These are phyloP conservation scores for Casuarius casuarius DNA, from an alignment of 2,113 vertebrate species.

Conservation along the genomic window DNA sequence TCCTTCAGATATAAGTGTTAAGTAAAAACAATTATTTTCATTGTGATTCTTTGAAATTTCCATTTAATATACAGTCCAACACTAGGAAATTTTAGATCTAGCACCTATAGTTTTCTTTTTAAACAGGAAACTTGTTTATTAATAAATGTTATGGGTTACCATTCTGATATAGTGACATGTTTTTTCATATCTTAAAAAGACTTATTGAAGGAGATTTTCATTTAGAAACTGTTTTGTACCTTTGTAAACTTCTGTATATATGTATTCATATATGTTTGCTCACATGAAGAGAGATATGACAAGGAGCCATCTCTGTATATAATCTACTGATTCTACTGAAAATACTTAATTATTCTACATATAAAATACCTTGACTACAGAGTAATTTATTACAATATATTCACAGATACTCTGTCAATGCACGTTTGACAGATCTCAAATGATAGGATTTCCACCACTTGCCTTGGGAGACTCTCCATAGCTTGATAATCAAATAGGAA, in stretches of 20 bases:
- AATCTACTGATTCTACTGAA: background rate
- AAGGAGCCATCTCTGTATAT: background rate
- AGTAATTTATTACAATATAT: background rate
- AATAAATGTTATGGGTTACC: background rate
- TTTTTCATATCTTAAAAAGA: background rate
- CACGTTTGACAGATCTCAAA: background rate
- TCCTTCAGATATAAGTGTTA: constrained; percentile 16
- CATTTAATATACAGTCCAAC: background rate
- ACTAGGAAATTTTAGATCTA: background rate
- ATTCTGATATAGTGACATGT: background rate
- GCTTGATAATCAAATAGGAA: background rate
- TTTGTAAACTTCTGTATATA: background rate
- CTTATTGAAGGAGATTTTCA: background rate
- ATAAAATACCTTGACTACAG: background rate
- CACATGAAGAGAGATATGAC: background rate
- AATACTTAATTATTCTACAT: background rate
- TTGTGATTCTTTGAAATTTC: background rate
- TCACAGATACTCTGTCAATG: background rate
- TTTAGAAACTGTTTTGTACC: background rate
- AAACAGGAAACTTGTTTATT: background rate
- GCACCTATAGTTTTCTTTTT: background rate
- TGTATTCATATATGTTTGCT: background rate
- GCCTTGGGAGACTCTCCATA: background rate
- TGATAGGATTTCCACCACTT: background rate
- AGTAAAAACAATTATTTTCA: constrained; percentile 26